phyloP scores from a whole-genome alignment of 1,140 invertebrate genomes.

The Orchesella cincta region DNA sequence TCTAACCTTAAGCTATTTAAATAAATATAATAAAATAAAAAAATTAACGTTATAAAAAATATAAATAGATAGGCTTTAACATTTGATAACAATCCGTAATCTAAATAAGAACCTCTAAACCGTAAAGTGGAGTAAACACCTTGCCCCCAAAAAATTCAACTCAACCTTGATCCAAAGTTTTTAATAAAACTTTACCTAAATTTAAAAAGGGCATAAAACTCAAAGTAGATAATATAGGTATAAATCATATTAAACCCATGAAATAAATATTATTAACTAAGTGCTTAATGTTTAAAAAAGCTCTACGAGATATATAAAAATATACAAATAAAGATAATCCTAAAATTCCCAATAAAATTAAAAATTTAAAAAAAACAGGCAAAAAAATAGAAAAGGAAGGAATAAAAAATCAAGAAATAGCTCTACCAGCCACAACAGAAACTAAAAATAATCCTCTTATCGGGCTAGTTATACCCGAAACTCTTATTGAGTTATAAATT shows the following conservation, averaged over 20 bases:
- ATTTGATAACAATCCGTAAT: background rate
- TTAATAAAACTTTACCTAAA: background rate
- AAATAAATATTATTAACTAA: background rate
- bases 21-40: background rate
- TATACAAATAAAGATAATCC: background rate
- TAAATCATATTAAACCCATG: constrained; percentile 1
- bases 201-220: background rate
- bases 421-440: background rate
- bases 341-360: constrained; percentile 6
- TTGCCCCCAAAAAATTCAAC: background rate
- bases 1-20: constrained; percentile 16
- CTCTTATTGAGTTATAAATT: background rate
- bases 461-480: background rate
- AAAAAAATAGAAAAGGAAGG: constrained; percentile 15
- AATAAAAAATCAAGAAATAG: constrained; percentile 2
- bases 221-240: background rate
- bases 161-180: background rate
- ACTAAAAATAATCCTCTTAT: background rate
- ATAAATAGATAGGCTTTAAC: background rate
- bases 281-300: background rate
- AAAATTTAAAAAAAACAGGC: background rate
- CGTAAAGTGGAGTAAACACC: background rate
- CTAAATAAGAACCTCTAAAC: background rate
- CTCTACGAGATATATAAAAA: background rate
- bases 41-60: background rate